A percentile compares a stretch with the other conserved stretches of the same genome.
phyloP scores from a whole-genome alignment of 2,113 vertebrate genomes.

The Cyprinodon variegatus region DNA sequence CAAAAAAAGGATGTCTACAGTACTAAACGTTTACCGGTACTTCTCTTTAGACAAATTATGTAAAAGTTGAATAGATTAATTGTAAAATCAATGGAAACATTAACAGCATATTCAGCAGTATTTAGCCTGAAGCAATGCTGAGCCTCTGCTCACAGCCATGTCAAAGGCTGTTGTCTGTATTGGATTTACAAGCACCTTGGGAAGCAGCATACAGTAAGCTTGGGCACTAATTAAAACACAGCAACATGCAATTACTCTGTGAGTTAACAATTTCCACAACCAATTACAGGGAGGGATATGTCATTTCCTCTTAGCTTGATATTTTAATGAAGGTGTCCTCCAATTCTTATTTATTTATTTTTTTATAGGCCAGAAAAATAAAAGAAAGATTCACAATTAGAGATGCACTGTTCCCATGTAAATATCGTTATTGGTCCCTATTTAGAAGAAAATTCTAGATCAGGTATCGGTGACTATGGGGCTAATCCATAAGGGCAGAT shows the following conservation, averaged over 20 bases:
- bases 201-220: constrained; percentile 55
- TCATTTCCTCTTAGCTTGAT: constrained; percentile 33
- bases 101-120: neutral
- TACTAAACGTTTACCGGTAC: neutral
- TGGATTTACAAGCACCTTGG: constrained; percentile 60
- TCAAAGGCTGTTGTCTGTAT: constrained; percentile 26
- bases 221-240: constrained; percentile 70
- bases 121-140: constrained; percentile 16
- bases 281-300: constrained; percentile 62
- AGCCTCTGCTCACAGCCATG: neutral
- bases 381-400: neutral
- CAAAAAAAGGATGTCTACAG: neutral
- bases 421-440: neutral
- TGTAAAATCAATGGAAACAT: neutral
- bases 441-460: neutral
- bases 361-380: constrained; percentile 8
- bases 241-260: constrained; percentile 71
- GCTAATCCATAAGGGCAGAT: no score
- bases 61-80: neutral
- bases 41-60: neutral
- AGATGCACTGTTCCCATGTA: no score
- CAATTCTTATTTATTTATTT: constrained; percentile 8
- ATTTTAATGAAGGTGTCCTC: constrained; percentile 48
- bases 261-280: constrained; percentile 42
- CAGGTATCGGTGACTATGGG: no score